phyloP scores from a whole-genome alignment of 2,888 invertebrate species.

The Thalpophila matura region DNA sequence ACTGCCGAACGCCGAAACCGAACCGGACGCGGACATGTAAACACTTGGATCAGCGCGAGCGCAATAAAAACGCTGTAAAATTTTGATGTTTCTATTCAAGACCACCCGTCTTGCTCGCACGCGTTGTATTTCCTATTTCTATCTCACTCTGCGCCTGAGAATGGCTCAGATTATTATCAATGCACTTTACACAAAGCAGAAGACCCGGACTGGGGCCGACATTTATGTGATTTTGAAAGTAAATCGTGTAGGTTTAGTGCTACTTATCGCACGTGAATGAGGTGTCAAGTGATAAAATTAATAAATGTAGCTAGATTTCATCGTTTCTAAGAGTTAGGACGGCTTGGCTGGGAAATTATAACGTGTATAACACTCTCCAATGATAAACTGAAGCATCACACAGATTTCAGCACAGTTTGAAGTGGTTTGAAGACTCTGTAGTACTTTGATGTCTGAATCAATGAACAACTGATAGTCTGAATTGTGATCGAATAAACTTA shows the following conservation, averaged over 20 bases:
- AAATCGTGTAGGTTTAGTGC: slow-evolving; percentile 88
- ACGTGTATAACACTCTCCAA: slow-evolving; percentile 26
- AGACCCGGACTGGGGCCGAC: slow-evolving; percentile 84
- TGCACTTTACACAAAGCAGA: slow-evolving; percentile 91
- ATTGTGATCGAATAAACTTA: slow-evolving; percentile 31
- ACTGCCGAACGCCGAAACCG: slow-evolving; percentile 68
- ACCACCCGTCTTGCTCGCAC: slow-evolving; percentile 70
- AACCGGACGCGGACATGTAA: slow-evolving; percentile 86
- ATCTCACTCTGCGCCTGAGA: slow-evolving; percentile 78
- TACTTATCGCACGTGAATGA: slow-evolving; percentile 82
- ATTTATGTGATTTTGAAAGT: slow-evolving; percentile 89
- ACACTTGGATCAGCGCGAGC: slow-evolving; percentile 82
- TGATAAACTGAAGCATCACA: slow-evolving; percentile 55
- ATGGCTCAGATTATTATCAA: slow-evolving; percentile 89
- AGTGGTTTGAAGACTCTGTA: slow-evolving; percentile 33
- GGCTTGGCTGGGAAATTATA: slow-evolving; percentile 64
- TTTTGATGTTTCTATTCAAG: slow-evolving; percentile 90
- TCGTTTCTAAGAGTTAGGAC: slow-evolving; percentile 67
- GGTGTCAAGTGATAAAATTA: slow-evolving; percentile 89
- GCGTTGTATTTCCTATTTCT: slow-evolving; percentile 39
- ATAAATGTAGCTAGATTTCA: slow-evolving; percentile 82
- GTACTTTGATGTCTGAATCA: slow-evolving; percentile 50
- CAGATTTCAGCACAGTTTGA: slow-evolving; percentile 26
- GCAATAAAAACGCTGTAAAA: slow-evolving; percentile 90
- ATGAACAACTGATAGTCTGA: slow-evolving; percentile 8